Base-by-base conservation (phyloP, 92 coral and sea anemone genomes). In the Epizoanthus rinbou region DNA sequence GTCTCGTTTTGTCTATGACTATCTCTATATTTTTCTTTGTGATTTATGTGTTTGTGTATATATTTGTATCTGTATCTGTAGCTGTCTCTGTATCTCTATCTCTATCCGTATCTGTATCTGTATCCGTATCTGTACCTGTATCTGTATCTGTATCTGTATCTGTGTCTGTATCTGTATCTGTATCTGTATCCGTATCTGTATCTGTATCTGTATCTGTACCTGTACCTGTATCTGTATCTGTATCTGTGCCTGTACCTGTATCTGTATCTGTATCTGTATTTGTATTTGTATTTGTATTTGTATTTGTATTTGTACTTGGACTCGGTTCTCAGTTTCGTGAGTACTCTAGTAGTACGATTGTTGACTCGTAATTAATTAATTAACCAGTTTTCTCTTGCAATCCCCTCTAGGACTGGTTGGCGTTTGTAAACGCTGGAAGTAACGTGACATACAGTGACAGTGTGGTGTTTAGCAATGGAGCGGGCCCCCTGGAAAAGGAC, bases 321-420 rank as follows among this genome's bases (percentile, higher is more conserved):
- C 31, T 28, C 54, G 9, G 16, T 50, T 50, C 14, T 50, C 14
- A 50, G 1, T 50, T 50, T 50, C 9, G 54, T 5, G 6, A 37
- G 43, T 1, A 50, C 9, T 50, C 54, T 50, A 9, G 54, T 50
- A 50, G 3, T 50, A 50, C 54, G 54, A 50, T 50, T 50, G 54
- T 15, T 50, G 54, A 50, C 9, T 50, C 14, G 16, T 5, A 50
- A 50, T 50, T 47, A 47, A 47, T 47, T 0, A 47, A 37, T 37
- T 37, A 37, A 37, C 14, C 8, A 47, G 2, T 10, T 47, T 10
- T 14, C 53, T 47, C 5, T 47, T 47, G 14, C 14, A 47, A 47
- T 74, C 28, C 57, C 16, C 23, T n/a, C 45, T 25, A 88, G 91
- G 89, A 88, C 79, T 88, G 91, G 91, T 56, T 74, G 60, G 91